A percentile compares a stretch with the other conserved stretches of the same genome.
Evolutionary conservation across 2,888 invertebrate species (phyloP).

Genomic region (Dynastes tityus): DNA sequence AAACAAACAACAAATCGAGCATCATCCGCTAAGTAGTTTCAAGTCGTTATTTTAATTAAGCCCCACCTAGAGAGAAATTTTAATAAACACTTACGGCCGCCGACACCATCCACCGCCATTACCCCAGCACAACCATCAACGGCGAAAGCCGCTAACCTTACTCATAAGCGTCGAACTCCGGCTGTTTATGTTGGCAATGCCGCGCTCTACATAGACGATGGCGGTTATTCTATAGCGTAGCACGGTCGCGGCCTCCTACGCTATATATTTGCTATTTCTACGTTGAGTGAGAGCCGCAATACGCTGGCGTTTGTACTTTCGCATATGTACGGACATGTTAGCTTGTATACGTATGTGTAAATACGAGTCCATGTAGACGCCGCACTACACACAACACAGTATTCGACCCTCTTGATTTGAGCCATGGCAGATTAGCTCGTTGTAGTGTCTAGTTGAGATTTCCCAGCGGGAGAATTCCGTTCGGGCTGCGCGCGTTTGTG

Average conservation of each 20-base stretch:
- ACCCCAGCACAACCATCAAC: conserved; percentile 6
- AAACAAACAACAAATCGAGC: conserved; percentile 1
- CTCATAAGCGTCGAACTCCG: conserved; percentile 39
- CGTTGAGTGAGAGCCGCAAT: no score
- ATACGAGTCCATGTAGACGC: not conserved
- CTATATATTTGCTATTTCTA: not conserved
- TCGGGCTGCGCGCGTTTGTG: conserved; percentile 14
- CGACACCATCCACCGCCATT: conserved; percentile 8
- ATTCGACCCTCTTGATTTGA: conserved; percentile 49
- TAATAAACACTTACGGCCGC: conserved; percentile 14
- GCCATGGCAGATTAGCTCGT: conserved; percentile 48
- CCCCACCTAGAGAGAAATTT: conserved; percentile 21
- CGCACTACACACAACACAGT: conserved; percentile 15
- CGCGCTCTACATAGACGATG: not conserved
- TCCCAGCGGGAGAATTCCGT: conserved; percentile 62
- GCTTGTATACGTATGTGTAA: not conserved
- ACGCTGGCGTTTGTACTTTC: not conserved
- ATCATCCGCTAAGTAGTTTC: not conserved
- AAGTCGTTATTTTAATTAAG: conserved; percentile 31
- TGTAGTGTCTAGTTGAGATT: conserved; percentile 56
- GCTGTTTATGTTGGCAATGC: conserved; percentile 5
- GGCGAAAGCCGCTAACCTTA: not conserved
- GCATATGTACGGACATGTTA: not conserved
- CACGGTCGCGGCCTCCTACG: not conserved
- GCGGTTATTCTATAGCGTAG: no score